Evolutionary conservation across 2,888 invertebrate genomes (phyloP).

Genomic region (Cryptocephalus primarius): DNA sequence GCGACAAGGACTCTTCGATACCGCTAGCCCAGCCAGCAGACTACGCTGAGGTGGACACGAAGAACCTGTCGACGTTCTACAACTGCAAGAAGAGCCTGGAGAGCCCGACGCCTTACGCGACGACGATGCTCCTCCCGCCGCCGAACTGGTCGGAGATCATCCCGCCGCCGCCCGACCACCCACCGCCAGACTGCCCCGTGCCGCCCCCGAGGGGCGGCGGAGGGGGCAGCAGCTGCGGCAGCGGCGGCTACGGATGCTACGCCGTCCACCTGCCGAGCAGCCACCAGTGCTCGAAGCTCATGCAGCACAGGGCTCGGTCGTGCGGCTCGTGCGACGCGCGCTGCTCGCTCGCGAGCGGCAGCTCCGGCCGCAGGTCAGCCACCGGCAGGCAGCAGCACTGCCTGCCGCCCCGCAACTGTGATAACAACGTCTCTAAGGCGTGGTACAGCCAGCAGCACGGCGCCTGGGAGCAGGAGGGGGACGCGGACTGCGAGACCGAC

Average conservation of each 20-base stretch:
- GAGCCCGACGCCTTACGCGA: constrained; percentile 63
- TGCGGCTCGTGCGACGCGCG: constrained; percentile 34
- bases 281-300: constrained; percentile 19
- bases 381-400: constrained; percentile 25
- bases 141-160: constrained; percentile 49
- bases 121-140: constrained; percentile 54
- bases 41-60: constrained; percentile 56
- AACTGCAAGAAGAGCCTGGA: constrained; percentile 54
- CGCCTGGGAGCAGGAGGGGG: constrained; percentile 31
- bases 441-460: constrained; percentile 23
- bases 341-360: constrained; percentile 34
- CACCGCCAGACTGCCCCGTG: constrained; percentile 43
- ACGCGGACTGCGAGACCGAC: constrained; percentile 39
- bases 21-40: constrained; percentile 50
- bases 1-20: constrained; percentile 53
- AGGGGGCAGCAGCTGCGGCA: constrained; percentile 31
- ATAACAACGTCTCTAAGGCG: constrained; percentile 24
- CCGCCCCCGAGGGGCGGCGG: constrained; percentile 30
- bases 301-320: constrained; percentile 26
- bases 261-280: constrained; percentile 30
- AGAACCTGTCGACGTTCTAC: constrained; percentile 61
- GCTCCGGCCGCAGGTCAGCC: constrained; percentile 27
- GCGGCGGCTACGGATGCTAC: constrained; percentile 35
- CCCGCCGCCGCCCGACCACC: constrained; percentile 50
- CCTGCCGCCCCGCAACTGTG: constrained; percentile 28